Evolutionary conservation across 2,113 vertebrate species (phyloP).

Genomic region (Lophochroa leadbeateri): DNA sequence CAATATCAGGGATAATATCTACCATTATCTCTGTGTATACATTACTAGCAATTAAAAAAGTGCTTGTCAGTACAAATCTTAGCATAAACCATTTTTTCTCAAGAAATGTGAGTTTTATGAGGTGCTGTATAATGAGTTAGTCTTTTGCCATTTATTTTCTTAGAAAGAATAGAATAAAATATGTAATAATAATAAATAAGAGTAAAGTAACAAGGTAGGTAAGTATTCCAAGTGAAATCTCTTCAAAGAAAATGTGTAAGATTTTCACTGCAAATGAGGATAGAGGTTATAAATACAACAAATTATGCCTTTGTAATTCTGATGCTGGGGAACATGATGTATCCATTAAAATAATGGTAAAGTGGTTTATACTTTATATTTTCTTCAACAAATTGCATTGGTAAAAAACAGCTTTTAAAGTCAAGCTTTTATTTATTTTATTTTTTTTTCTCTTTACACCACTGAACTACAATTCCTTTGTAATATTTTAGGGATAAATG

Average conservation of each 20-base stretch:
- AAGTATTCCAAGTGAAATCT: conserved; percentile 35
- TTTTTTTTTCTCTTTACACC: neutral
- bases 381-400: neutral
- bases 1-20: neutral
- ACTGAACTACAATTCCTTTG: neutral
- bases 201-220: conserved; percentile 46
- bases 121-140: conserved; percentile 42
- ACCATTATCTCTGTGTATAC: neutral
- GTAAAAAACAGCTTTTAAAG: conserved; percentile 19
- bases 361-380: neutral
- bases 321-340: neutral
- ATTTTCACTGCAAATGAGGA: conserved; percentile 29
- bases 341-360: conserved; percentile 44
- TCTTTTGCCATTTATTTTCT: conserved; percentile 51
- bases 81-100: neutral
- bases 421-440: neutral
- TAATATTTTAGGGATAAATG: neutral
- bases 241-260: conserved; percentile 12
- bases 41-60: conserved; percentile 56
- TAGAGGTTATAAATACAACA: neutral
- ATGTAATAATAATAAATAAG: conserved; percentile 54
- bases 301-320: conserved; percentile 46
- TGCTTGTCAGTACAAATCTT: conserved; percentile 42
- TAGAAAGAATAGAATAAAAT: conserved; percentile 45
- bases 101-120: conserved; percentile 33